Evolutionary conservation across 37 sponge, comb jelly and placozoan genomes (phyloP).

Genomic region (Sycon ciliatum): DNA sequence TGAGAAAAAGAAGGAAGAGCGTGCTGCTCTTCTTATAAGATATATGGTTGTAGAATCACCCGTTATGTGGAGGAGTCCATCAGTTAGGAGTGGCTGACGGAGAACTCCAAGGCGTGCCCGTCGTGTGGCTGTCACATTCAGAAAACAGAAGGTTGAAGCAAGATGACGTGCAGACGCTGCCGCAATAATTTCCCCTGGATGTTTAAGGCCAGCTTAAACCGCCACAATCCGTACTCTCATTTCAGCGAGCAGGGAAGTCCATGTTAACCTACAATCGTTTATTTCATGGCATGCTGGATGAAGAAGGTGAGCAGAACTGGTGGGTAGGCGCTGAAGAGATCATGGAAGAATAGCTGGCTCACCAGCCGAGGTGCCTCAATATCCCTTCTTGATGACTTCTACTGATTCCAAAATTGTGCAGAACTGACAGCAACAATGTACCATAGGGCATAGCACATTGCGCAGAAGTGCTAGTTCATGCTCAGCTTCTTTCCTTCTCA

Average conservation of each 20-base stretch:
- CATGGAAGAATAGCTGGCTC: no score
- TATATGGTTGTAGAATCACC: constrained; percentile 48
- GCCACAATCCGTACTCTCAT: constrained; percentile 59
- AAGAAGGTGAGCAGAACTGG: no score
- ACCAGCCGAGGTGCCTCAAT: no score
- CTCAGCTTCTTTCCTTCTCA: no score
- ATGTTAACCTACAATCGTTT: constrained; percentile 66
- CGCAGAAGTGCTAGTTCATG: no score
- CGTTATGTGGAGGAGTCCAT: constrained; percentile 47
- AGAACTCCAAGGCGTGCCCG: constrained; percentile 63
- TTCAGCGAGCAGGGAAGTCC: constrained; percentile 22
- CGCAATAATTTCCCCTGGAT: constrained; percentile 70
- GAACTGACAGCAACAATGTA: no score
- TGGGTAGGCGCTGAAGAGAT: no score
- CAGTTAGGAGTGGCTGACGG: constrained; percentile 44
- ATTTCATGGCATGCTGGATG: constrained; percentile 59
- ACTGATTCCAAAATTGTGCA: no score
- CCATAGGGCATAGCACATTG: no score
- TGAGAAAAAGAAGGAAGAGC: constrained; percentile 17
- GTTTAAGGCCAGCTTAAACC: constrained; percentile 32
- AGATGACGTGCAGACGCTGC: constrained; percentile 68
- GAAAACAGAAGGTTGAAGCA: constrained; percentile 75
- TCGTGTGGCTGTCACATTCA: constrained; percentile 49
- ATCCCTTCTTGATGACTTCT: no score
- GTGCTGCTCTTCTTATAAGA: constrained; percentile 27